Base-by-base conservation (phyloP, 2,113 vertebrate genomes). In the Macquaria australasica region DNA sequence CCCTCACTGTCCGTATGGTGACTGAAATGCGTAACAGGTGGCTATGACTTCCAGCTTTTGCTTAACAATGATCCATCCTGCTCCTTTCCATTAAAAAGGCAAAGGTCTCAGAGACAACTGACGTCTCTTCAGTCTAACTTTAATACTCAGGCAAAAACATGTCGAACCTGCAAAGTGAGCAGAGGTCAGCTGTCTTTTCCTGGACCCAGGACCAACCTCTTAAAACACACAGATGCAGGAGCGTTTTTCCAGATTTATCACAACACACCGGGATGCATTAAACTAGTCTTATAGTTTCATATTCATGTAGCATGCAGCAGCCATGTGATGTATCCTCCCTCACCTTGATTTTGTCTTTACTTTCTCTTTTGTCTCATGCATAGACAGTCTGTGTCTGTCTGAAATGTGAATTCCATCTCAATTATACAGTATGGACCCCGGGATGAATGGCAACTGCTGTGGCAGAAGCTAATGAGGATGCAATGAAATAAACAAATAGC, bases 401-500 rank as follows among this genome's bases (percentile, higher is more conserved):
- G 45, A 43, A 28, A 23, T 21, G 41, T 37, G 25, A 64, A 74
- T 67, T 79, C 59, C 41, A 16, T 74, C 66, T 84, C 68, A 82
- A 10, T 77, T 81, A 50, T 20, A 11, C 21, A 20, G 67, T 31
- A 48, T 21, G 37, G 53, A 63, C 48, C 28, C 31, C 8, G 68
- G 48, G 64, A 87, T 53, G 81, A 79, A 66, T 18, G 39, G n/a
- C 45, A 43, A 41, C 62, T 51, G 41, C 60, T 76, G 51, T 68
- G 55, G 77, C 58, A 73, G 67, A 53, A 45, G 59, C 58, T 78
- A 80, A 91, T 83, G 81, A 86, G 78, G 87, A 82, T 67, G 76
- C 83, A 56, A 39, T 62, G 73, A 82, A 85, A 84, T 67, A 90
- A 90, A 90, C 78, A 87, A 87, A 85, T 31, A 74, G 39, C 63